phyloP scores from a whole-genome alignment of 2,797 vertebrate genomes.

The Syndactyla subalaris region DNA sequence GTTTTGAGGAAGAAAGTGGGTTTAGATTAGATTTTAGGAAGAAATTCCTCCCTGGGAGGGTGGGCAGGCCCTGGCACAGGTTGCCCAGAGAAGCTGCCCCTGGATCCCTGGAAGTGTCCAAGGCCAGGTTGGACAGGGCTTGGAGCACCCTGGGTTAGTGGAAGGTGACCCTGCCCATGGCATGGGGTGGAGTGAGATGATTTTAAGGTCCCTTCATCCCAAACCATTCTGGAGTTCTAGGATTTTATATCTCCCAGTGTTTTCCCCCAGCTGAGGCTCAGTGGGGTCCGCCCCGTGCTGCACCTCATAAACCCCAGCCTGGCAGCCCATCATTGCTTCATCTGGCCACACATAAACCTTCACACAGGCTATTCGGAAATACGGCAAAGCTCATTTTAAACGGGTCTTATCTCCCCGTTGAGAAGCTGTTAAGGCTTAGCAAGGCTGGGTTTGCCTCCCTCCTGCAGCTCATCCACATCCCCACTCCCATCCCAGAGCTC shows the following conservation, averaged over 20 bases:
- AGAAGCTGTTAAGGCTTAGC: not conserved
- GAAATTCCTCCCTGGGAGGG: not conserved
- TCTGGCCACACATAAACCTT: not conserved
- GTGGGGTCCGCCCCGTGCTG: not conserved
- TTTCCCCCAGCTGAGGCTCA: fast-evolving
- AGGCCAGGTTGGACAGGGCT: fast-evolving
- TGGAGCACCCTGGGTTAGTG: too few relatives aligned
- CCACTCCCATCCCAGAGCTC: not conserved
- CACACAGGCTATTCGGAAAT: not conserved
- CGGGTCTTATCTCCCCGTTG: not conserved
- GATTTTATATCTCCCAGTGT: not conserved
- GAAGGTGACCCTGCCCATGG: not conserved
- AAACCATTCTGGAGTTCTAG: not conserved
- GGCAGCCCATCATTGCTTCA: not conserved
- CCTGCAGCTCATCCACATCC: not conserved
- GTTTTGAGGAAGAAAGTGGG: not conserved
- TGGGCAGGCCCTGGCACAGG: not conserved
- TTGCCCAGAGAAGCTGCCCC: not conserved
- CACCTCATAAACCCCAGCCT: not conserved
- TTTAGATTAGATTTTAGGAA: not conserved
- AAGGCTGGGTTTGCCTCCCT: not conserved
- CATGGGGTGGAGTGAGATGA: not conserved
- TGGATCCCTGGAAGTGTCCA: not conserved
- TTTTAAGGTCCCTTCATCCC: not conserved
- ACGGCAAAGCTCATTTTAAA: not conserved